Conservation (phyloP, 2,113 vertebrate species). For the Naja naja region DNA sequence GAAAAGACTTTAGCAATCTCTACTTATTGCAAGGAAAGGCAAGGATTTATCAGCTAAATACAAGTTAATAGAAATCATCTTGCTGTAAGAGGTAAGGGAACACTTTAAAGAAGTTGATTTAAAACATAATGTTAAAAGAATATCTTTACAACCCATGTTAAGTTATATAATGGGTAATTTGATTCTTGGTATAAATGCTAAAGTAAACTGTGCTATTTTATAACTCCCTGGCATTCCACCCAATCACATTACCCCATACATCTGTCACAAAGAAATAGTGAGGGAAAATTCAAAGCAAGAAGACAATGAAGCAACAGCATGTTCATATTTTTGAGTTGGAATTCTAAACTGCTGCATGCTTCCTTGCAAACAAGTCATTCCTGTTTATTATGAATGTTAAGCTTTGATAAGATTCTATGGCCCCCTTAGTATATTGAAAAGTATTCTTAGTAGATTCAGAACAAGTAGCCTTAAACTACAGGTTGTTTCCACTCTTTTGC, state of each 20-base stretch:
- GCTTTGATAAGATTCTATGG: not conserved
- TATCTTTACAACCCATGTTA: not conserved
- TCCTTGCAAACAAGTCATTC: not conserved
- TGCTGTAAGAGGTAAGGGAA: not conserved
- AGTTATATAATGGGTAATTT: not conserved
- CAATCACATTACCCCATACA: not conserved
- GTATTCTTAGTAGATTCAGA: not conserved
- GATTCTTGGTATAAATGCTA: not conserved
- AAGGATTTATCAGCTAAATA: not conserved
- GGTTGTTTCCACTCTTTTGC: not conserved
- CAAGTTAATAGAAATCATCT: not conserved
- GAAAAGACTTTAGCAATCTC: not conserved
- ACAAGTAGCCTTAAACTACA: not conserved
- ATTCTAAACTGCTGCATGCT: not conserved
- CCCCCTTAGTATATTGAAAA: not conserved
- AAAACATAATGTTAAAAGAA: not conserved
- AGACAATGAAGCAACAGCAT: not conserved
- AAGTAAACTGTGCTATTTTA: not conserved
- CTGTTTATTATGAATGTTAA: not conserved
- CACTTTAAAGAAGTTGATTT: not conserved
- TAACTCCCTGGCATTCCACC: not conserved
- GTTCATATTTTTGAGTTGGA: not conserved
- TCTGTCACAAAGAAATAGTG: not conserved
- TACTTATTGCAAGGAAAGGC: not conserved
- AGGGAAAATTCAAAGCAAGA: not conserved